A percentile compares a stretch with the other conserved stretches of the same genome.
Conservation (phyloP, 2,113 vertebrate species). For the Agapornis roseicollis region DNA sequence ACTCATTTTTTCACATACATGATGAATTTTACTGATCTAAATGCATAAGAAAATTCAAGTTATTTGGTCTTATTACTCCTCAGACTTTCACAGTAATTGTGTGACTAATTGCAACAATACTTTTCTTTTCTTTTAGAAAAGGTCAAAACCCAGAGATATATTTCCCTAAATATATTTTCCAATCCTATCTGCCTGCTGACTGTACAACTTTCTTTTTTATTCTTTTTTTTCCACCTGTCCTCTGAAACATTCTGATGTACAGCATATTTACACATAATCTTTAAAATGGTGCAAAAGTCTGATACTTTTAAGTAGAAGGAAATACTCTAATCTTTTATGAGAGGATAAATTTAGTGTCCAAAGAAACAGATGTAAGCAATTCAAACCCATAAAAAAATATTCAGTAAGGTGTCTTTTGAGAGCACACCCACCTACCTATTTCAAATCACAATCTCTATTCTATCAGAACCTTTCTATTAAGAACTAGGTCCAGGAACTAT, state of each 20-base stretch:
- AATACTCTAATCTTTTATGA: background rate
- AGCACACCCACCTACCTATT: background rate
- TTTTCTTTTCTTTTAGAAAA: background rate
- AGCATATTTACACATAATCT: background rate
- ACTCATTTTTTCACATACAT: background rate
- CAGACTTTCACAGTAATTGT: background rate
- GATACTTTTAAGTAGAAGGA: background rate
- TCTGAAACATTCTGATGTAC: background rate
- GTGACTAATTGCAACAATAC: background rate
- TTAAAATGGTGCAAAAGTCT: background rate
- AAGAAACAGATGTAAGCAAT: background rate
- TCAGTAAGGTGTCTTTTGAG: background rate
- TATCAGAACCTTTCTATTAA: background rate
- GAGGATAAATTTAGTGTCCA: background rate
- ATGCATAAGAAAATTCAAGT: background rate
- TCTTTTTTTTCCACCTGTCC: background rate
- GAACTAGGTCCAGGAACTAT: background rate
- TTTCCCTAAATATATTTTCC: background rate
- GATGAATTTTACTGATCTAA: background rate
- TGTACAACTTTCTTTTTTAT: background rate
- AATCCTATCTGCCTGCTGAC: background rate
- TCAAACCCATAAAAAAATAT: background rate
- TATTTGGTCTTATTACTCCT: background rate
- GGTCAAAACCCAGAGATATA: background rate
- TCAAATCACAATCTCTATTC: background rate